Conservation (phyloP, 2,113 vertebrate species). For the Rhinolophus sinicus region DNA sequence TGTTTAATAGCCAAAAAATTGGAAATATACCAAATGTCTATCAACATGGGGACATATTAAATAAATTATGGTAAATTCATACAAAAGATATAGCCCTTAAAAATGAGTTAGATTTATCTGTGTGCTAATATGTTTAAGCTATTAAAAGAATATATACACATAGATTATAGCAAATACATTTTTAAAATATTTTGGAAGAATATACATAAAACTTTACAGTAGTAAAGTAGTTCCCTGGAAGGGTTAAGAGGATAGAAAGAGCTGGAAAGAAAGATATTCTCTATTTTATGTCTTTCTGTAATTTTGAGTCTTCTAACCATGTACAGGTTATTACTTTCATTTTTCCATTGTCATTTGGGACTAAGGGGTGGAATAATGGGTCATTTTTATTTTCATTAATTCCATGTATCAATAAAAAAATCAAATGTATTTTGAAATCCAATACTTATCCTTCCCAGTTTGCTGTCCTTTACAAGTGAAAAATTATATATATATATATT, state of each 20-base stretch:
- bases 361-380: neutral
- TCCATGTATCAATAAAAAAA: neutral
- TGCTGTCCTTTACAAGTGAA: neutral
- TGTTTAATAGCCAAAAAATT: neutral
- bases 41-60: neutral
- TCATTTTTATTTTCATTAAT: constrained; percentile 48
- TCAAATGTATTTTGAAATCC: constrained; percentile 19
- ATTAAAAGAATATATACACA: neutral
- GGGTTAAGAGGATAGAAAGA: neutral
- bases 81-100: constrained; percentile 2
- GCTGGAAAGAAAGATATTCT: neutral
- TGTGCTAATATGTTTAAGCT: neutral
- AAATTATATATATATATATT: neutral
- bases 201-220: neutral
- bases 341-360: constrained; percentile 15
- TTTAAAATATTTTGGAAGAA: constrained; percentile 40
- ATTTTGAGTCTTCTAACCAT: constrained; percentile 39
- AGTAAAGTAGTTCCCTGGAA: neutral
- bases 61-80: constrained; percentile 4
- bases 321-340: neutral
- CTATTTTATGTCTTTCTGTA: neutral
- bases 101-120: neutral
- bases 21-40: constrained; percentile 15
- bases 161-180: neutral
- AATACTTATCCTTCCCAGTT: neutral